phyloP scores from a whole-genome alignment of 2,888 invertebrate species.

The Ochropleura leucogaster region DNA sequence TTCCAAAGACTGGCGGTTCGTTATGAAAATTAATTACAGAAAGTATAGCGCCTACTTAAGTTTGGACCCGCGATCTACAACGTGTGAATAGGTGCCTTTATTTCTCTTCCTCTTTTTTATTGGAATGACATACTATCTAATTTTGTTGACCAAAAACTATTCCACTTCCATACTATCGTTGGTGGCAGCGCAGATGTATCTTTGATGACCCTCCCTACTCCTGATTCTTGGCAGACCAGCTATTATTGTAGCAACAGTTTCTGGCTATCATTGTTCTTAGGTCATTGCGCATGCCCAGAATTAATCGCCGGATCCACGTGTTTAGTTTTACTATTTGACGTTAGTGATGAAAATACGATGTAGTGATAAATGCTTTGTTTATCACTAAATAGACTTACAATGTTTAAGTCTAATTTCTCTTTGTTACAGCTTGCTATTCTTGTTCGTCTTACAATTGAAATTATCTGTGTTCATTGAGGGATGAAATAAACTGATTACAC shows the following conservation, averaged over 20 bases:
- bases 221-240: conserved; percentile 51
- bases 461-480: background rate
- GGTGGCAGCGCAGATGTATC: background rate
- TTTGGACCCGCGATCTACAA: background rate
- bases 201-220: background rate
- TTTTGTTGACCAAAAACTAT: background rate
- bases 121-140: too few species aligned
- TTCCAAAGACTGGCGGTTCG: too few species aligned
- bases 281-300: conserved; percentile 49
- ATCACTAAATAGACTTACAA: conserved; percentile 27
- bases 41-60: background rate
- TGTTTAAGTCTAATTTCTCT: conserved; percentile 40
- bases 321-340: conserved; percentile 50
- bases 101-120: background rate
- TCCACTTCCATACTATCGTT: background rate
- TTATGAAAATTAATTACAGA: background rate
- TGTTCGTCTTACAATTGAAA: background rate
- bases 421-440: conserved; percentile 20
- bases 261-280: conserved; percentile 56
- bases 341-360: conserved; percentile 50
- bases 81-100: background rate
- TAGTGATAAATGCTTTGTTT: conserved; percentile 49
- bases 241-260: conserved; percentile 37
- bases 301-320: conserved; percentile 51
- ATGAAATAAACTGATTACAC: background rate